Conservation (phyloP, 1,140 invertebrate genomes). For the Drosophila navojoa region DNA sequence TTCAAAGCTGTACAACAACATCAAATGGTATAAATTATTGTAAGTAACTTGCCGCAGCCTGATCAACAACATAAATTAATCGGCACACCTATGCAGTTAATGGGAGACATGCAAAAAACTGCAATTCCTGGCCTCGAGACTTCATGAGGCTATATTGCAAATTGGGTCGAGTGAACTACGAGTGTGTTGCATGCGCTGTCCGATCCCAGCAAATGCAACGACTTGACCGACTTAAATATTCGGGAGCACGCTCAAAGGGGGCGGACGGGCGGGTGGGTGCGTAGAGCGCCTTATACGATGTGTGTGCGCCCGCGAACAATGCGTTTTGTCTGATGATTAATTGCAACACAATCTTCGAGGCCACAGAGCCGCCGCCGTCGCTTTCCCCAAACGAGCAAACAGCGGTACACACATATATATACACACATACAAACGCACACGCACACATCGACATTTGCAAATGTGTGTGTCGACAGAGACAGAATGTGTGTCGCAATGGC, state of each 20-base stretch:
- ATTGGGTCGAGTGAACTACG: conserved; percentile 56
- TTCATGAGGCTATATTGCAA: conserved; percentile 15
- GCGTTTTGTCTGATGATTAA: conserved; percentile 80
- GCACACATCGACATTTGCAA: background rate
- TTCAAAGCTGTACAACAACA: background rate
- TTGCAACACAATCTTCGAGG: conserved; percentile 78
- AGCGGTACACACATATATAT: conserved; percentile 2
- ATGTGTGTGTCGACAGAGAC: conserved; percentile 20
- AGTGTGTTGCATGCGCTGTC: conserved; percentile 27
- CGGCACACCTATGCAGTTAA: background rate
- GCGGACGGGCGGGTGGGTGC: conserved; percentile 27
- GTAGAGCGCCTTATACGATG: background rate
- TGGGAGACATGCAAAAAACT: background rate
- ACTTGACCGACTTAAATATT: conserved; percentile 69
- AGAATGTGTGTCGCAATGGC: conserved; percentile 66
- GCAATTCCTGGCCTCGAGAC: background rate
- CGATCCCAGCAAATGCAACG: conserved; percentile 21
- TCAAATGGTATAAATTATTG: too few relatives aligned
- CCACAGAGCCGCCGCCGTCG: conserved; percentile 62
- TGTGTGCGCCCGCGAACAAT: conserved; percentile 61
- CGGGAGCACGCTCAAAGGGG: conserved; percentile 37
- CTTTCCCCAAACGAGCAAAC: conserved; percentile 67
- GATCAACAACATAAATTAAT: conserved; percentile 5
- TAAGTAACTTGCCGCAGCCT: background rate
- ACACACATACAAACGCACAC: conserved; percentile 1